Conservation (phyloP, 2,797 vertebrate species). For the Falco concolor region DNA sequence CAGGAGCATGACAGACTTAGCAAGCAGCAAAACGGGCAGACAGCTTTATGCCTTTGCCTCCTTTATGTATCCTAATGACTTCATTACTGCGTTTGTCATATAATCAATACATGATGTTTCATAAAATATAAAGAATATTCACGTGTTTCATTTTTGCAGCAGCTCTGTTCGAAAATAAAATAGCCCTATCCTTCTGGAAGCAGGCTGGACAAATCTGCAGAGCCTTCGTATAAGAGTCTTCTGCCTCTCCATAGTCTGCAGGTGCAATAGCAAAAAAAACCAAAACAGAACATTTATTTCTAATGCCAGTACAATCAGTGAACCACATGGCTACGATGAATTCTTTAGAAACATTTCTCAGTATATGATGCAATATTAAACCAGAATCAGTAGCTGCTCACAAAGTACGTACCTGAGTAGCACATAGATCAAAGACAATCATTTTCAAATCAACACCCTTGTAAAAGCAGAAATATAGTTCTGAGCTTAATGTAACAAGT, state of each 20-base stretch:
- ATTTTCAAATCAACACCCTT: neutral
- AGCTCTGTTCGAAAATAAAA: slow-evolving; percentile 92
- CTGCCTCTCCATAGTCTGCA: slow-evolving; percentile 83
- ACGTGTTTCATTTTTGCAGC: slow-evolving; percentile 90
- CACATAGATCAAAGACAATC: neutral
- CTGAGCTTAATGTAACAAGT: neutral
- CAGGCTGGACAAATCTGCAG: slow-evolving; percentile 82
- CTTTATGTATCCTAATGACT: neutral
- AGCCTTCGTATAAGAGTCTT: slow-evolving; percentile 82
- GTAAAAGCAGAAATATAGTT: neutral
- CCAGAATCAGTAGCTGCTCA: neutral
- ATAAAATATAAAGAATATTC: neutral
- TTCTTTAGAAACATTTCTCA: neutral
- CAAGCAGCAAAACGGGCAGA: neutral
- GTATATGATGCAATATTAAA: neutral
- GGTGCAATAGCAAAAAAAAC: neutral
- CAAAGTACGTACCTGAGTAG: neutral
- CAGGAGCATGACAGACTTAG: neutral
- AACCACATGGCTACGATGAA: neutral
- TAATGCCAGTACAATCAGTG: neutral
- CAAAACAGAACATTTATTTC: neutral
- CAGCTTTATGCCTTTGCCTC: neutral
- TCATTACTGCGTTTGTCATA: neutral
- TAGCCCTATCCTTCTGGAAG: slow-evolving; percentile 83
- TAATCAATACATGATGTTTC: neutral